phyloP scores from a whole-genome alignment of 2,888 invertebrate species.

The Rhamnusium bicolor region DNA sequence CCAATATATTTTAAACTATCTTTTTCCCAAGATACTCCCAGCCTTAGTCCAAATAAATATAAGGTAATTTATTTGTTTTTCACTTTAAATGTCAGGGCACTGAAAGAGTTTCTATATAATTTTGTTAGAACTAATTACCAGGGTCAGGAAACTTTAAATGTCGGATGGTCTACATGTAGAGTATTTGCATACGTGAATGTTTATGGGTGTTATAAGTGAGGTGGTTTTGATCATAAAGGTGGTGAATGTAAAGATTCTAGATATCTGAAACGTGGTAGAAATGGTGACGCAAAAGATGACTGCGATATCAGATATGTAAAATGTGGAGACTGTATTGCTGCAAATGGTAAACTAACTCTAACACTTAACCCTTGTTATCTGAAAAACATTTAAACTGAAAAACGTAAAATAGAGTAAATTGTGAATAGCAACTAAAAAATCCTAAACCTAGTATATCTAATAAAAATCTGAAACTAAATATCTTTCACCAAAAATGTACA shows the following conservation, averaged over 20 bases:
- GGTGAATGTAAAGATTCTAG: neutral
- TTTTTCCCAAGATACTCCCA: too few species aligned
- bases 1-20: too few species aligned
- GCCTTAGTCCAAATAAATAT: too few species aligned
- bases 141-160: too few species aligned
- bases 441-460: neutral
- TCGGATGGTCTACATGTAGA: neutral
- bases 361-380: neutral
- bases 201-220: neutral
- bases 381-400: neutral
- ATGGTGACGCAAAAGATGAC: neutral
- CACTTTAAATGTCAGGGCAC: too few species aligned
- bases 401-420: neutral
- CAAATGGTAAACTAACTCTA: neutral
- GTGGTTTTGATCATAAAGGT: neutral
- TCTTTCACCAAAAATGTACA: neutral
- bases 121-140: too few species aligned
- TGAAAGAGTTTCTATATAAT: too few species aligned
- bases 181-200: neutral
- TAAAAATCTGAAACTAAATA: neutral
- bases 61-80: too few species aligned
- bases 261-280: neutral
- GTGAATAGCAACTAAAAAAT: neutral
- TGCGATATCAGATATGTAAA: neutral
- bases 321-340: neutral